Conservation (phyloP, 2,113 vertebrate genomes). For the Heterotilapia buettikoferi region DNA sequence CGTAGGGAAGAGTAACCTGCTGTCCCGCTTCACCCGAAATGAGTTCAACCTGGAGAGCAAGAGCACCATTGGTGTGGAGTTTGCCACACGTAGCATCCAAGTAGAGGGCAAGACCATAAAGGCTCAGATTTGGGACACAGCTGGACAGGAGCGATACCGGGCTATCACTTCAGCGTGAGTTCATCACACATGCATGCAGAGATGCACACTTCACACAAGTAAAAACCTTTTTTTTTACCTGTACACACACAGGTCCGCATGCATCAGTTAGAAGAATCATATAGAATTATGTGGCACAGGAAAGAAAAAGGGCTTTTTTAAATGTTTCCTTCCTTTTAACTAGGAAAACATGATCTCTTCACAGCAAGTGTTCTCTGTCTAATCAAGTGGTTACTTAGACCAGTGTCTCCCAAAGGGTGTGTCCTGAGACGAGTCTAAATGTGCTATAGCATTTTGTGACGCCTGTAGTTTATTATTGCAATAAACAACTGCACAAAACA, state of each 20-base stretch:
- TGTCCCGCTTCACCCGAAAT: constrained; percentile 84
- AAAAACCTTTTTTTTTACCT: neutral
- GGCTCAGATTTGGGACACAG: constrained; percentile 87
- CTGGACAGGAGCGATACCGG: constrained; percentile 82
- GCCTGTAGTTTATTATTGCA: neutral
- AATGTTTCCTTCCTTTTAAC: neutral
- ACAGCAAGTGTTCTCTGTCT: neutral
- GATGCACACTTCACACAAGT: neutral
- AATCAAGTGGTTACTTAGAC: neutral
- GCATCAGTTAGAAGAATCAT: neutral
- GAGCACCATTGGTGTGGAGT: constrained; percentile 86
- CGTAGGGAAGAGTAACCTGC: constrained; percentile 84
- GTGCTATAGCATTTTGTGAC: neutral
- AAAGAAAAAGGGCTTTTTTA: neutral
- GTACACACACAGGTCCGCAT: neutral
- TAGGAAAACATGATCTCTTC: neutral
- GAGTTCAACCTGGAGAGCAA: constrained; percentile 87
- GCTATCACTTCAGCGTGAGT: constrained; percentile 86
- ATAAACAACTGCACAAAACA: neutral
- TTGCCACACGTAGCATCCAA: constrained; percentile 82
- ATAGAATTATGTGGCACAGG: neutral
- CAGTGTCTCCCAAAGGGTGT: neutral
- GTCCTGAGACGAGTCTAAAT: neutral
- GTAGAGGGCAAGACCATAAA: constrained; percentile 82
- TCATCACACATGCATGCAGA: neutral